Conservation (phyloP, 2,888 invertebrate species). For the Drosophila sordidula region DNA sequence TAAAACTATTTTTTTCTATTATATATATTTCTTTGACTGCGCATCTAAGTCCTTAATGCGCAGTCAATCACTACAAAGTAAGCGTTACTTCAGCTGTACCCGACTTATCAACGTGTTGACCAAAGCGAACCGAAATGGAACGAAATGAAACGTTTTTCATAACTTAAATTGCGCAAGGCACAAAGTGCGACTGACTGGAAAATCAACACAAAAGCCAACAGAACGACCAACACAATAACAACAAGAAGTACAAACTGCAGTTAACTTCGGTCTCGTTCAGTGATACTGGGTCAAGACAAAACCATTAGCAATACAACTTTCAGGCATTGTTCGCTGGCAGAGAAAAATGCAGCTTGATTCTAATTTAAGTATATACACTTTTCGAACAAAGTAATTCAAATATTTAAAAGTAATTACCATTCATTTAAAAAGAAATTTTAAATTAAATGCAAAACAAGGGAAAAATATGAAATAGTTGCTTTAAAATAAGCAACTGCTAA, state of each 20-base stretch:
- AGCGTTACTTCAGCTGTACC: neutral
- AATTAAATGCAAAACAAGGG: too few relatives aligned
- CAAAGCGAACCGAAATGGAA: conserved; percentile 23
- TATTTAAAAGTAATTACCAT: neutral
- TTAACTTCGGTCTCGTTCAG: conserved; percentile 28
- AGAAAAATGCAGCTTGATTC: too few relatives aligned
- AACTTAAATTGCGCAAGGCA: conserved; percentile 69
- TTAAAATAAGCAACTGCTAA: too few relatives aligned
- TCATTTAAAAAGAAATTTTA: too few relatives aligned
- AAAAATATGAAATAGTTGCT: too few relatives aligned
- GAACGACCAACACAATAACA: conserved; percentile 26
- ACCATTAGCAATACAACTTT: conserved; percentile 35
- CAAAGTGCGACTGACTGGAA: conserved; percentile 59
- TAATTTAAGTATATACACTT: too few relatives aligned
- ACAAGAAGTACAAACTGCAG: conserved; percentile 16
- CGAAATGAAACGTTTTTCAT: conserved; percentile 53
- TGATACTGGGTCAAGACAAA: conserved; percentile 33
- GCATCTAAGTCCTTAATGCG: too few relatives aligned
- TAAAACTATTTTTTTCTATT: too few relatives aligned
- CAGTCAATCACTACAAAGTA: neutral
- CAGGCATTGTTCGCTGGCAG: conserved; percentile 6
- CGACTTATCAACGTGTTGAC: neutral
- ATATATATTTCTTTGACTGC: too few relatives aligned
- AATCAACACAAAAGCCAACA: conserved; percentile 58
- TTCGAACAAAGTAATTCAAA: too few relatives aligned